Evolutionary conservation across 2,888 invertebrate genomes (phyloP), one percentile per base, ranked within the genome.

Genomic region (Athripsodes cinereus): DNA sequence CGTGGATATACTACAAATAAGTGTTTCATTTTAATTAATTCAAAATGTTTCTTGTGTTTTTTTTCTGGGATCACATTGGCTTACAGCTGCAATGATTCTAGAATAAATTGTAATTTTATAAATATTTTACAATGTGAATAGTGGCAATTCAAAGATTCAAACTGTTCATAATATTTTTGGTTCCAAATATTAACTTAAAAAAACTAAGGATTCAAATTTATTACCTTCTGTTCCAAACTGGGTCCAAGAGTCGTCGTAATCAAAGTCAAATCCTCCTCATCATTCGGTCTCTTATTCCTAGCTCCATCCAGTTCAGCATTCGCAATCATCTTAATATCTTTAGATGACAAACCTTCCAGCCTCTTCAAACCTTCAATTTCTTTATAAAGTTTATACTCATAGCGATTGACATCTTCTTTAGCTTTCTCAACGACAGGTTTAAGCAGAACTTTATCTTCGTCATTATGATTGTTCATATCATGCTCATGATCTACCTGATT

Each of bases 171-270:
- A n/a, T n/a, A n/a, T n/a, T n/a, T n/a, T n/a, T n/a, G n/a, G n/a
- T n/a, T n/a, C n/a, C n/a, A n/a, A n/a, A n/a, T n/a, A n/a, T n/a
- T n/a, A n/a, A n/a, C n/a, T n/a, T n/a, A n/a, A n/a, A n/a, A n/a
- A n/a, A n/a, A n/a, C n/a, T n/a, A n/a, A n/a, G n/a, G n/a, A n/a
- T n/a, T n/a, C n/a, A 26, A 26, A 26, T 26, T 26, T 26, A 26
- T 26, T 53, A 83, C 77, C 71, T 86, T 86, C 67, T 85, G 86
- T 68, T 86, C 86, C 68, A 84, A 74, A 66, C 84, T 82, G 40
- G 85, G 85, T 48, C 83, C 84, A 61, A 81, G 79, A 11, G 83
- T 83, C 1, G 82, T 83, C 47, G 76, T 71, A 64, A 70, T 54
- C 6, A 54, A 44, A n/a, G 52, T 53, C 26, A 53, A 31, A 19